phyloP scores from a whole-genome alignment of 2,113 vertebrate genomes.

The Anarrhichthys ocellatus region DNA sequence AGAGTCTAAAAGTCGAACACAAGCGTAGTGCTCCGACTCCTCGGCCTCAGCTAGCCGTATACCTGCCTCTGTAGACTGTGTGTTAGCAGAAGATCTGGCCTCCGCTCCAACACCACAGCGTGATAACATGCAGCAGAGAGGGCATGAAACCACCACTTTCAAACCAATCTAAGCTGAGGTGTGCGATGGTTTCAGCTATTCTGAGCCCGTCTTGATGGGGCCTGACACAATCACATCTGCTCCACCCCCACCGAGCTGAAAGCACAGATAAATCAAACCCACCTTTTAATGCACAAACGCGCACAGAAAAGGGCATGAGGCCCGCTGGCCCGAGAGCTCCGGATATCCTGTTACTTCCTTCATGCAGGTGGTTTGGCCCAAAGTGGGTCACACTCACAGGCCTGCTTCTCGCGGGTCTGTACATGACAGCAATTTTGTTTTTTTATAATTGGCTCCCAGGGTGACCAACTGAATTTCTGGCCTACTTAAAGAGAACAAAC shows the following conservation, averaged over 20 bases:
- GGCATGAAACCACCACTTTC: conserved; percentile 36
- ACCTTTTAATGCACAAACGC: conserved; percentile 70
- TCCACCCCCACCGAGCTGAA: conserved; percentile 50
- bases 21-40: background rate
- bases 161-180: conserved; percentile 48
- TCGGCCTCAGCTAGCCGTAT: background rate
- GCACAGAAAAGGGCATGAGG: conserved; percentile 26
- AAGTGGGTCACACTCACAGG: conserved; percentile 22
- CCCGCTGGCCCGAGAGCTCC: conserved; percentile 17
- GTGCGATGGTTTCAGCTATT: conserved; percentile 60
- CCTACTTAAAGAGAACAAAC: conserved; percentile 35
- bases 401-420: conserved; percentile 11
- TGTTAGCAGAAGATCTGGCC: conserved; percentile 22
- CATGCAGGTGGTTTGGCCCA: conserved; percentile 23
- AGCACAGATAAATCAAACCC: conserved; percentile 68
- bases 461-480: conserved; percentile 28
- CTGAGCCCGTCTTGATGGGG: conserved; percentile 57
- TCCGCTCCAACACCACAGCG: conserved; percentile 2
- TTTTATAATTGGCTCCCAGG: conserved; percentile 44
- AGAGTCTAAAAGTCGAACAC: background rate
- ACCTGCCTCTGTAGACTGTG: conserved; percentile 8
- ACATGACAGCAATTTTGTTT: conserved; percentile 17
- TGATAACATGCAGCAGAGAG: conserved; percentile 13
- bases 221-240: conserved; percentile 66
- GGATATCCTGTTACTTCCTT: conserved; percentile 19